phyloP scores from a whole-genome alignment of 2,797 vertebrate genomes.

The Chaenodraco wilsoni region DNA sequence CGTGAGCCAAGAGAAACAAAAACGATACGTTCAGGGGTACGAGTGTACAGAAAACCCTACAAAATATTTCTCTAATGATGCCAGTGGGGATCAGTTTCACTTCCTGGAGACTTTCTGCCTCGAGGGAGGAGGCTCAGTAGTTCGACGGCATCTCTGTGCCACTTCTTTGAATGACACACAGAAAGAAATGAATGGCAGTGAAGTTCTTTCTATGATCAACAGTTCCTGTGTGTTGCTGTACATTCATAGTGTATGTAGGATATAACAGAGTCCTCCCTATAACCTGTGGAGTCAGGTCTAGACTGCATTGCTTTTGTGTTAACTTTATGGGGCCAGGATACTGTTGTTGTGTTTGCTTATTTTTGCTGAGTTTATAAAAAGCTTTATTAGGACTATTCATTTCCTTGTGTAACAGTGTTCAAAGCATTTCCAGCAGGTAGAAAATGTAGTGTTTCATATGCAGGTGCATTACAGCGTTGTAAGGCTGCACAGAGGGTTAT shows the following conservation, averaged over 20 bases:
- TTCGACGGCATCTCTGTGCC: constrained; percentile 50
- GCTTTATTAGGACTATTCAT: not conserved
- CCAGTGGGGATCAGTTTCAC: constrained; percentile 76
- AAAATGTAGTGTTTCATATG: not conserved
- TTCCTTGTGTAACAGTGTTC: not conserved
- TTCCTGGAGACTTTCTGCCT: constrained; percentile 71
- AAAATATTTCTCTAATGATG: constrained; percentile 84
- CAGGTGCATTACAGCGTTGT: not conserved
- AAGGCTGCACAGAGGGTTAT: not conserved
- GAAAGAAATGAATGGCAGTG: constrained; percentile 9
- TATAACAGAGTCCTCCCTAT: not conserved
- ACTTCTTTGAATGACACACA: constrained; percentile 21
- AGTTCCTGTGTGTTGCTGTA: not conserved
- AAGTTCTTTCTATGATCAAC: not conserved
- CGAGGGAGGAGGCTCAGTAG: constrained; percentile 24
- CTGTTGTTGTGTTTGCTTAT: not conserved
- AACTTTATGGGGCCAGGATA: not conserved
- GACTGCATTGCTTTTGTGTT: not conserved
- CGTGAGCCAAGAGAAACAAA: constrained; percentile 83
- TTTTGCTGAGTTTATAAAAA: not conserved
- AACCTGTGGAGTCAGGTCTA: not conserved
- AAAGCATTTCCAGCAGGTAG: not conserved
- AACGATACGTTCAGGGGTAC: constrained; percentile 78
- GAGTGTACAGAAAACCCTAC: constrained; percentile 69
- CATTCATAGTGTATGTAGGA: not conserved